phyloP scores from a whole-genome alignment of 1,140 invertebrate genomes.

The Luehdorfia chinensis region DNA sequence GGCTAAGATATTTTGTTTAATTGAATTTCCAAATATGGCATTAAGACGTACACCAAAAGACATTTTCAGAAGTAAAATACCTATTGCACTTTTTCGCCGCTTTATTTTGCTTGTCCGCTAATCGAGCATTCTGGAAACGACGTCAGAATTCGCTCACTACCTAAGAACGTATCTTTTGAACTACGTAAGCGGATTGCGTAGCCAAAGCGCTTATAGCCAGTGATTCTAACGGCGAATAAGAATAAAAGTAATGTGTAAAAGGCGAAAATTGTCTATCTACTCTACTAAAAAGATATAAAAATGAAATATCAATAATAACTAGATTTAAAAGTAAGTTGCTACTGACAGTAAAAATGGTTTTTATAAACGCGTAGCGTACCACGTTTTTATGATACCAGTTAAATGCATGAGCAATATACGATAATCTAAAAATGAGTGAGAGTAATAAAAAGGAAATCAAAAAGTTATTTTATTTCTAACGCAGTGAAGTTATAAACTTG shows the following conservation, averaged over 20 bases:
- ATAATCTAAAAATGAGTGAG: too few relatives aligned
- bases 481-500: too few relatives aligned
- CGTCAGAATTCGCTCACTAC: conserved; percentile 18
- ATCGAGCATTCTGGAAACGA: conserved; percentile 3
- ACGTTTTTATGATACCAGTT: too few relatives aligned
- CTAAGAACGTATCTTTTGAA: background rate
- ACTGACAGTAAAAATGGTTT: too few relatives aligned
- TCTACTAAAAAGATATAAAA: too few relatives aligned
- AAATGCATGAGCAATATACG: too few relatives aligned
- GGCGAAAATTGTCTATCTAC: too few relatives aligned
- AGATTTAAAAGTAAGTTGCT: too few relatives aligned
- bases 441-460: too few relatives aligned
- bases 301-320: too few relatives aligned
- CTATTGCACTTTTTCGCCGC: conserved; percentile 1
- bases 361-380: too few relatives aligned
- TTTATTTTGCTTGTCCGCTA: background rate
- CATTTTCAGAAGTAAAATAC: conserved; percentile 5
- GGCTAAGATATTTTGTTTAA: background rate
- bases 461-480: too few relatives aligned
- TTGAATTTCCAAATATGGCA: background rate
- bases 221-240: background rate
- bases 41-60: background rate
- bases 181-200: conserved; percentile 8
- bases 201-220: conserved; percentile 1
- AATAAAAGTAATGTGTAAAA: conserved; percentile 3